Base-by-base conservation (phyloP, 2,888 invertebrate species). In the Orchesellides sinensis region DNA sequence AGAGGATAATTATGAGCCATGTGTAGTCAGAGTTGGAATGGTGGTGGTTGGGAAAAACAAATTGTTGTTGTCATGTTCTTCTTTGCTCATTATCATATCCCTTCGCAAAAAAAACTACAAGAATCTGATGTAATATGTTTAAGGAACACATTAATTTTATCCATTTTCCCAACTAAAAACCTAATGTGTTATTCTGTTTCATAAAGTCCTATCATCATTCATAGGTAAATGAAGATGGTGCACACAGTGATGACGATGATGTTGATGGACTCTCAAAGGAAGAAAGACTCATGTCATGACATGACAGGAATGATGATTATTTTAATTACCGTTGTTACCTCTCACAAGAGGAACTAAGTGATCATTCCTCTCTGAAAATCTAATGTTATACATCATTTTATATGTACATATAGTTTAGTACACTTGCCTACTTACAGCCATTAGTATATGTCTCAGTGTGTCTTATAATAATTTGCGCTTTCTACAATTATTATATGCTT, bases 221-320 rank as follows among this genome's bases (percentile, higher is more conserved):
- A 45, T 45, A n/a, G n/a, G n/a, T n/a, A n/a, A n/a, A n/a, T n/a
- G 21, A 35, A 21, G 40, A 27, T 32, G 49, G 35, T 65, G 45
- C 25, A 47, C 27, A 52, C 49, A 19, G 40, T 61, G 65, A 65
- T 19, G 45, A 69, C 1, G 56, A 23, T 73, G 65, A 63, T 47
- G 45, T 52, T 32, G 63, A 74, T 52, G 54, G 54, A 56, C 66
- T n/a, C n/a, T 66, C 54, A 69, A 52, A 68, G 19, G 65, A 27
- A 74, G 32, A 52, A 68, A n/a, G n/a, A 32, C 25, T 72, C 56
- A 66, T 59, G 40, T 61, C 45, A 25, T 40, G 65, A 74, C 66
- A 73, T 79, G 83, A 83, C 83, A 84, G 66, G 84, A 65, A 73
- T 70, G 80, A 80, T 75, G 75, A 84, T 84, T 69, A 84, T 80